Conservation (phyloP, 2,797 vertebrate genomes). For the Valencia hispanica region DNA sequence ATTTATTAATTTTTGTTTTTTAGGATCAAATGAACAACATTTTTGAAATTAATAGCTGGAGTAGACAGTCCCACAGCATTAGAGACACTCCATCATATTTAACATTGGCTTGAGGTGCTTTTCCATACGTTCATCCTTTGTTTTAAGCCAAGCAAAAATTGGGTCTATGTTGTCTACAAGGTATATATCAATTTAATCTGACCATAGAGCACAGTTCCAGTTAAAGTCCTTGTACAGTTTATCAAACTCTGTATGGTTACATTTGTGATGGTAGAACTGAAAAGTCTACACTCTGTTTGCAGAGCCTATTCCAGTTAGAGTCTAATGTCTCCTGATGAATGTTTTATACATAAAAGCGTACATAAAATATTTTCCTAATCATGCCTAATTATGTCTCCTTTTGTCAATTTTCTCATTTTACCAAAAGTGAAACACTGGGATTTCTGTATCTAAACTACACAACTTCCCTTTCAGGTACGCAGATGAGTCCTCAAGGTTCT, state of each 20-base stretch:
- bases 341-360: background rate
- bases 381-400: background rate
- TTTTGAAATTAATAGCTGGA: background rate
- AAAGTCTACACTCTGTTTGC: background rate
- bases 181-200: no score
- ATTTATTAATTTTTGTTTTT: background rate
- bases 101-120: no score
- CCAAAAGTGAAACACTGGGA: background rate
- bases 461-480: background rate
- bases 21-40: background rate
- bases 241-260: no score
- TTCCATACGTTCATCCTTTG: no score
- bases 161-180: no score
- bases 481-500: constrained; percentile 26
- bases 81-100: no score
- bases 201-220: no score
- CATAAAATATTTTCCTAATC: background rate
- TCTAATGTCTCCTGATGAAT: background rate
- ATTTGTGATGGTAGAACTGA: no score
- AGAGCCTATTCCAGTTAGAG: background rate
- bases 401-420: background rate
- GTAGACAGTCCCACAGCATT: no score
- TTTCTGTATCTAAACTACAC: background rate
- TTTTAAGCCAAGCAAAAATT: no score
- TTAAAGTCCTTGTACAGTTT: no score